Evolutionary conservation across 2,888 invertebrate genomes (phyloP).

Genomic region (Lepidonotus clava): DNA sequence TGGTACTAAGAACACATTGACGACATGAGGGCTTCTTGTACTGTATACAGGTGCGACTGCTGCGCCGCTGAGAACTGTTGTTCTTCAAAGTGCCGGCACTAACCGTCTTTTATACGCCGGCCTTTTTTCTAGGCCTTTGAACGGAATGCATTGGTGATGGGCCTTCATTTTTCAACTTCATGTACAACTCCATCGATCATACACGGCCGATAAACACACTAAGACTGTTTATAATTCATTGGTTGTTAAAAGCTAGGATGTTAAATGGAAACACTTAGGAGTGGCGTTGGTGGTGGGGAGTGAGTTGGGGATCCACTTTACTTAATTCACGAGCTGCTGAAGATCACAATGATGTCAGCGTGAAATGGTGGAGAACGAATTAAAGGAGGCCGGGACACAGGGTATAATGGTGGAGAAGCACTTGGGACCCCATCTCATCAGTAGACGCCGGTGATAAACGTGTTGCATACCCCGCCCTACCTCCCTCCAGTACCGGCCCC

Average conservation of each 20-base stretch:
- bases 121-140: neutral
- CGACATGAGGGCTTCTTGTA: neutral
- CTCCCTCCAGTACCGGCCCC: neutral
- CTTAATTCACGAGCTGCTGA: neutral
- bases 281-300: too few relatives aligned
- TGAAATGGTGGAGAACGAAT: slow-evolving; percentile 33
- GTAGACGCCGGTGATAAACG: neutral
- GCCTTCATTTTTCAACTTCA: too few relatives aligned
- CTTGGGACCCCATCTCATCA: slow-evolving; percentile 20
- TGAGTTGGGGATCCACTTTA: neutral
- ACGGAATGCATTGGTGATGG: too few relatives aligned
- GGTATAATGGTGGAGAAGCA: slow-evolving; percentile 32
- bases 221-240: slow-evolving; percentile 28
- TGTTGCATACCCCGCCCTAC: slow-evolving; percentile 18
- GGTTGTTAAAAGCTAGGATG: slow-evolving; percentile 29
- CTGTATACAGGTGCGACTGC: neutral
- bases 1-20: neutral
- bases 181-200: neutral
- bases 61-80: neutral
- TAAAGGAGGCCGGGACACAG: slow-evolving; percentile 10
- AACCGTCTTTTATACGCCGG: neutral
- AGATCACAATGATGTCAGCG: slow-evolving; percentile 12
- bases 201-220: neutral
- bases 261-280: neutral
- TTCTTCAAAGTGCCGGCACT: neutral